Evolutionary conservation across 2,797 vertebrate species (phyloP), one percentile per base, ranked within the genome.

Genomic region (Sphaeramia orbicularis): DNA sequence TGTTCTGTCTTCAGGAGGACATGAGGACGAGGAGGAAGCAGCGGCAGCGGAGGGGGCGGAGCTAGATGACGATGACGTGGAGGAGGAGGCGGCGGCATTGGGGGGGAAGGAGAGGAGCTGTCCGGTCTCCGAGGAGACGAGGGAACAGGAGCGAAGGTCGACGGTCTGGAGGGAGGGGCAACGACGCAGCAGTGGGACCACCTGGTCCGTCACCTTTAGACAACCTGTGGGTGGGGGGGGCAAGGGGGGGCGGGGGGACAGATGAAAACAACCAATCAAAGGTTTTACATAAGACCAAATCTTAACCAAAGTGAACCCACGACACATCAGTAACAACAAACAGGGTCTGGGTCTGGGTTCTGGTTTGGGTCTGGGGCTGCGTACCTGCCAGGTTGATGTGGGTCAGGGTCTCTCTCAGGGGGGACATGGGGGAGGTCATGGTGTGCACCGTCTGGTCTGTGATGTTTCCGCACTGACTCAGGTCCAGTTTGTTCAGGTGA

Each of bases 321-420:
- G n/a, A n/a, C n/a, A n/a, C n/a, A n/a, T n/a, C n/a, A n/a, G n/a
- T n/a, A n/a, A n/a, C n/a, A n/a, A n/a, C n/a, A n/a, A n/a, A n/a
- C n/a, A n/a, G n/a, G n/a, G 4, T 56, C 35, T 49, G 38, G 12
- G 38, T 6, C 35, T n/a, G 12, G 13, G 15, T 47, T 19, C 49
- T 36, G 36, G 7, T 14, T 5, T 0, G 8, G 0, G 4, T 12
- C 63, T n/a, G n/a, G n/a, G n/a, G n/a, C n/a, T n/a, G n/a, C 4
- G 13, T 88, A 96, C 96, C 96, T 82, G 96, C 93, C 40, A 97
- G 94, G 89, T 93, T 96, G 89, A 97, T 84, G 84, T 97, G 91
- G 2, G 93, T 92, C 69, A 97, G 94, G 74, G 92, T 95, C 77
- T 97, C 95, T 19, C 95, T 92, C 52, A 96, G 94, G 0, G 96